Evolutionary conservation across 2,888 invertebrate genomes (phyloP), one percentile per base, ranked within the genome.

Genomic region (Plutella xylostella): DNA sequence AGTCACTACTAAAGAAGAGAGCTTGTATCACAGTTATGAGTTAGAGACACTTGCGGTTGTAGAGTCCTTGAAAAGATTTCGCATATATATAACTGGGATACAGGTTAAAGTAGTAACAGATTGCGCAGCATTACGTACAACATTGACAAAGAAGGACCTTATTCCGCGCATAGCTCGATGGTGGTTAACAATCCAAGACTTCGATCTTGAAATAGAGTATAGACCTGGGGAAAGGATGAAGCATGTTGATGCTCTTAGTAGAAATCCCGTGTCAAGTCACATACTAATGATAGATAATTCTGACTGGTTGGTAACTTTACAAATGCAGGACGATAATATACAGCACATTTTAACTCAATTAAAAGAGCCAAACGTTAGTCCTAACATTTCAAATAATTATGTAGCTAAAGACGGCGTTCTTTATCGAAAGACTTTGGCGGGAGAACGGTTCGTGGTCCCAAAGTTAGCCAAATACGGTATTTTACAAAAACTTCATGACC

Each of bases 171-270:
- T 61, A 17, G 56, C 60, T 14, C 43, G 56, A 22, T 62, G 57
- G 60, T 54, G 55, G 5, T 34, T 61, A 20, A 43, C 52, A 33
- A 20, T 61, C 1, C 47, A 56, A 30, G 53, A 57, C 18, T 62
- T 52, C 31, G 47, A 58, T 44, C 60, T 50, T 42, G 45, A 15
- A 6, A 49, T 60, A 25, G 47, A 56, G 48, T 56, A 60, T 45
- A 44, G 56, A 28, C 39, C 50, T n/a, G 52, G 51, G 1, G 28
- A 30, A n/a, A 37, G 38, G 17, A 55, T 59, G 53, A 28, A 38
- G n/a, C 55, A 58, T 41, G 55, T 52, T 5, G 59, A 60, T 48
- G 55, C 55, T 1, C 40, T 58, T 21, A 60, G 60, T 25, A 17
- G 56, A 15, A 43, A 48, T n/a, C n/a, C n/a, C n/a, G n/a, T n/a